phyloP scores from a whole-genome alignment of 2,888 invertebrate genomes.

The Julus scandinavius region DNA sequence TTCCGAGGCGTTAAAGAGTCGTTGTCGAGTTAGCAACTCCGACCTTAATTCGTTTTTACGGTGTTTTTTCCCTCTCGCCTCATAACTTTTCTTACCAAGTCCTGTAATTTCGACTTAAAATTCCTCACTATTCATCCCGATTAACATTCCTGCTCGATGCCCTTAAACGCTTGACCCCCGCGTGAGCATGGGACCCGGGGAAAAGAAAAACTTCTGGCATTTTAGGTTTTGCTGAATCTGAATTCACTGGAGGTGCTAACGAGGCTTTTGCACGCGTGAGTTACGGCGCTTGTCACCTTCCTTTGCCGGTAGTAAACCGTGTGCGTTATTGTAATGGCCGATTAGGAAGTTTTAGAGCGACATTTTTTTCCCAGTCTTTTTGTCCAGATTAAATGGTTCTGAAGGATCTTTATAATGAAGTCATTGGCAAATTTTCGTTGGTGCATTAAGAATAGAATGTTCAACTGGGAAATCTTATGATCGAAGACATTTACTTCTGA shows the following conservation, averaged over 20 bases:
- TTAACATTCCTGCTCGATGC: slow-evolving; percentile 2
- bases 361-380: neutral
- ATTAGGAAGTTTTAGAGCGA: too few species aligned
- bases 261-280: slow-evolving; percentile 2
- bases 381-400: neutral
- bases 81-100: neutral
- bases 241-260: neutral
- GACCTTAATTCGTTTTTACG: neutral
- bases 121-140: neutral
- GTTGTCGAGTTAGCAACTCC: neutral
- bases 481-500: too few species aligned
- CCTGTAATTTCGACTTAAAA: slow-evolving; percentile 18
- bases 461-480: too few species aligned
- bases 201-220: neutral
- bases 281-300: neutral
- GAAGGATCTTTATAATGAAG: neutral
- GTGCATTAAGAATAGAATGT: too few species aligned
- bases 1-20: neutral
- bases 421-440: too few species aligned
- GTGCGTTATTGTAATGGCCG: neutral
- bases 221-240: neutral
- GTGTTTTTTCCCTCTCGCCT: neutral
- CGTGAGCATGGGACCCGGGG: neutral
- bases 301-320: neutral
- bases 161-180: neutral